Evolutionary conservation across 2,888 invertebrate genomes (phyloP).

Genomic region (Aleiodes leptofemur): DNA sequence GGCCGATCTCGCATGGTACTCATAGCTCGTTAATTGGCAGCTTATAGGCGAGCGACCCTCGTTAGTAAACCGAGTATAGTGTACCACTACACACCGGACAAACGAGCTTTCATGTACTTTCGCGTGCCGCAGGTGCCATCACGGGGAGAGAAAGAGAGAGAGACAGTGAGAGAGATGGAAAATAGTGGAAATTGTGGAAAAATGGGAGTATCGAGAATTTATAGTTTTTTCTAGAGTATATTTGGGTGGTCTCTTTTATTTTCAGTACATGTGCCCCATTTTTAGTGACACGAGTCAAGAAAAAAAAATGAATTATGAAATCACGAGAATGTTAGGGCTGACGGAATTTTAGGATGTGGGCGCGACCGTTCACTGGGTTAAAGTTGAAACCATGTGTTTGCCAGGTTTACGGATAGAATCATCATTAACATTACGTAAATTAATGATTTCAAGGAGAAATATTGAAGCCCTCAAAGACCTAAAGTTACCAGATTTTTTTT

Average conservation of each 20-base stretch:
- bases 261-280: conserved; percentile 41
- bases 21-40: conserved; percentile 72
- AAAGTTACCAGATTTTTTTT: too few species aligned
- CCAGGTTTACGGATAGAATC: conserved; percentile 63
- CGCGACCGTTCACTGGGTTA: conserved; percentile 42
- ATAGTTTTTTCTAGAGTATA: too few species aligned
- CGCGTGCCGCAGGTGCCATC: conserved; percentile 50
- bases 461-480: background rate
- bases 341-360: conserved; percentile 40
- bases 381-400: conserved; percentile 66
- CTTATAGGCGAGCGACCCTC: conserved; percentile 68
- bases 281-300: conserved; percentile 32
- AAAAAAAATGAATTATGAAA: conserved; percentile 28
- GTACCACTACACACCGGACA: conserved; percentile 38
- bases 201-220: background rate
- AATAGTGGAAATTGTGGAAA: background rate
- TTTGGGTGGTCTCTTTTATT: conserved; percentile 42
- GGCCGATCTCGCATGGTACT: conserved; percentile 66
- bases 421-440: conserved; percentile 61
- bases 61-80: conserved; percentile 62
- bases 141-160: conserved; percentile 39
- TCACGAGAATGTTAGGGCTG: conserved; percentile 34
- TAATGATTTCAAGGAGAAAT: conserved; percentile 71
- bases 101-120: conserved; percentile 60
- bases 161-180: background rate